Base-by-base conservation (phyloP, 2,113 vertebrate genomes). In the Apteryx mantelli region DNA sequence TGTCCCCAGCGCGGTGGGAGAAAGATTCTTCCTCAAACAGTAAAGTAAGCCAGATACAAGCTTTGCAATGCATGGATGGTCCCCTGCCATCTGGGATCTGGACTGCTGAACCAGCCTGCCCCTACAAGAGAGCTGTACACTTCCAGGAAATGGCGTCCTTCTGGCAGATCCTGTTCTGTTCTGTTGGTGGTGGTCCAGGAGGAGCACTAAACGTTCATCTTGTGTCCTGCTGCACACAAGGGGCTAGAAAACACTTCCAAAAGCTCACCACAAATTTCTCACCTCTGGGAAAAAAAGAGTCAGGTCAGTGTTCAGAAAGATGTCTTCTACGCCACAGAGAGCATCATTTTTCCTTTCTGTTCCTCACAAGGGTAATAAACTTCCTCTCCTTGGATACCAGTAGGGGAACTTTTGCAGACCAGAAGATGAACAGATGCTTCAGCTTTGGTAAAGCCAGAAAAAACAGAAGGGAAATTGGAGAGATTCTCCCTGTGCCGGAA, bases 401-500 rank as follows among this genome's bases (percentile, higher is more conserved):
- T 17, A 74, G 53, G 52, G 34, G 3, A 20, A 3, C 19, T 61
- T 9, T 4, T 44, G 14, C 15, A 61, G 75, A 48, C 30, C 44
- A 61, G 53, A 15, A 26, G 50, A 16, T 30, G 19, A 66, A 19
- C n/a, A 42, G 64, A 61, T 13, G 40, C 18, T n/a, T 24, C 34
- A 50, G 65, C 30, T 38, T 55, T 19, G n/a, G 30, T 30, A 60
- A 64, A 60, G 12, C 21, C 34, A 52, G n/a, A 10, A 10, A 13
- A 50, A 16, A 4, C 7, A 53, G 34, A 36, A 30, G 7, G 24
- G 6, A 24, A 56, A 52, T 7, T 3, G 1, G 26, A 65, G 60
- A 3, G 0, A 44, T 80, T 38, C 32, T 61, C 40, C 46, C 11
- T 0, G 0, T 17, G 34, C 36, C 36, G 78, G 70, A 52, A 80